These are phyloP conservation scores for Cartodere bifasciata DNA, from an alignment of 2,888 invertebrate species.

Conservation along the genomic window DNA sequence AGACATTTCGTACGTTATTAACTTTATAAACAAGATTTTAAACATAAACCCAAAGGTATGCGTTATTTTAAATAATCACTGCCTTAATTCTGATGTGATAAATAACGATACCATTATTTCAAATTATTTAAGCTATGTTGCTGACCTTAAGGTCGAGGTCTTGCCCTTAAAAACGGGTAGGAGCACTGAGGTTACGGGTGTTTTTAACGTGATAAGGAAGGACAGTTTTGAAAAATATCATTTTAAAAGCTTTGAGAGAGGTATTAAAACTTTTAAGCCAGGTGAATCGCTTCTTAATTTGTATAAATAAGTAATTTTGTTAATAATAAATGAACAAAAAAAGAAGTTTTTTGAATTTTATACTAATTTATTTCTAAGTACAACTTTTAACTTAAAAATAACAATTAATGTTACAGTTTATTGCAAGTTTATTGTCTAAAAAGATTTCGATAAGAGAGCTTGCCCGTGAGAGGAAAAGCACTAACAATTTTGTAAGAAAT, in stretches of 20 bases:
- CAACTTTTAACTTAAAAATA: too few species aligned
- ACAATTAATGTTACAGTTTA: too few species aligned
- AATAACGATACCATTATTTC: constrained; percentile 33
- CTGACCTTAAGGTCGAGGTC: constrained; percentile 49
- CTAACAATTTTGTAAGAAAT: too few species aligned
- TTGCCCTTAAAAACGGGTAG: constrained; percentile 57
- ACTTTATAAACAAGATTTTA: constrained; percentile 33
- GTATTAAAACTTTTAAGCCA: constrained; percentile 60
- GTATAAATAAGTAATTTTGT: constrained; percentile 20
- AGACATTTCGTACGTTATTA: constrained; percentile 39
- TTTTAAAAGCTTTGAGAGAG: constrained; percentile 62
- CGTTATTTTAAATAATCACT: constrained; percentile 46
- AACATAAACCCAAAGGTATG: constrained; percentile 30
- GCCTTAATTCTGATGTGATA: constrained; percentile 40
- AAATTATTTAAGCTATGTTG: constrained; percentile 48
- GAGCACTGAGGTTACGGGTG: constrained; percentile 61
- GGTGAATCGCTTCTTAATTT: constrained; percentile 38
- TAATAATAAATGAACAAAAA: too few species aligned
- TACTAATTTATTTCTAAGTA: too few species aligned
- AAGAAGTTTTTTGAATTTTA: too few species aligned
- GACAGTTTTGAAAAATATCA: constrained; percentile 43
- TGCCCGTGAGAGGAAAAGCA: too few species aligned
- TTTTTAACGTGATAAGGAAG: constrained; percentile 43
- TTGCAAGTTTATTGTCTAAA: too few species aligned
- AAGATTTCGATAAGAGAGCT: too few species aligned